Evolutionary conservation across 2,797 vertebrate species (phyloP).

Genomic region (Lutjanus campechanus): DNA sequence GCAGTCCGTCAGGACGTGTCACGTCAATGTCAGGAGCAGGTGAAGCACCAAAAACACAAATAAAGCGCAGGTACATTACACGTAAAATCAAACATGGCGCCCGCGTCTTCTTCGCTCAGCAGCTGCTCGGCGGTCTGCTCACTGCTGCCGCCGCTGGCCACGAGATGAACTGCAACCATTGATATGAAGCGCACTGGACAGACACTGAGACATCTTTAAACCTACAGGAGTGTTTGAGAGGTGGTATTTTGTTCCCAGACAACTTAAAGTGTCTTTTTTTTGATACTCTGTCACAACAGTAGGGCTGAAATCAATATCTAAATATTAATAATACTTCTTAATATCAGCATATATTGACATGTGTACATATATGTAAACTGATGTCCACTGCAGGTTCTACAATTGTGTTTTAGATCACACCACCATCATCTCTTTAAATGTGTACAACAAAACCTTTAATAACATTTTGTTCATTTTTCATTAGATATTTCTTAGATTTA

Average conservation of each 20-base stretch:
- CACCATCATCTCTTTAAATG: not conserved
- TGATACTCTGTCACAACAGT: too few relatives aligned
- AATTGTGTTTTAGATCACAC: not conserved
- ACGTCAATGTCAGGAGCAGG: not conserved
- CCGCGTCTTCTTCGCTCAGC: not conserved
- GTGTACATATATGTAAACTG: too few relatives aligned
- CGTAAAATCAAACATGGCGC: not conserved
- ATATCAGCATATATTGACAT: too few relatives aligned
- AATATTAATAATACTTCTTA: too few relatives aligned
- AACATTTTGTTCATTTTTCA: too few relatives aligned
- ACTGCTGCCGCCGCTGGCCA: constrained; percentile 35
- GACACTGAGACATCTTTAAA: too few relatives aligned
- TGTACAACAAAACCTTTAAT: not conserved
- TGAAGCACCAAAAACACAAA: not conserved
- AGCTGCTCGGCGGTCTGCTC: not conserved
- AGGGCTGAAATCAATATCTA: too few relatives aligned
- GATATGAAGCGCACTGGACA: too few relatives aligned
- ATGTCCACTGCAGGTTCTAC: not conserved
- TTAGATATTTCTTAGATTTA: not conserved
- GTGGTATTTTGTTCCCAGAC: too few relatives aligned
- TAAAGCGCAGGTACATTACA: not conserved
- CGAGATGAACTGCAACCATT: constrained; percentile 4
- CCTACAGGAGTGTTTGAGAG: too few relatives aligned
- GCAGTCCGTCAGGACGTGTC: rapidly evolving
- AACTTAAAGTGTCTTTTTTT: too few relatives aligned